Conservation (phyloP, 2,113 vertebrate species). For the Morone chrysops region DNA sequence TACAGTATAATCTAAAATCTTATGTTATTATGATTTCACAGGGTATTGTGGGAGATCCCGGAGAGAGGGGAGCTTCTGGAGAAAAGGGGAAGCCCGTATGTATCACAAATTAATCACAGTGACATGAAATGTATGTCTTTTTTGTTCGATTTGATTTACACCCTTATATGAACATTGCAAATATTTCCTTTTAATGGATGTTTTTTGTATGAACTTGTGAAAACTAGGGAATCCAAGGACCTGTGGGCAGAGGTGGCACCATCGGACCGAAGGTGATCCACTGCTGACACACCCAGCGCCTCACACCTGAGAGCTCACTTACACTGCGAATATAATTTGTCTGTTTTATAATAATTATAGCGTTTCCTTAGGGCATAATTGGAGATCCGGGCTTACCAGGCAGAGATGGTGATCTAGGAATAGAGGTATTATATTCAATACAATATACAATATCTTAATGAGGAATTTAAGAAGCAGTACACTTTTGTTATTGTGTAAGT, state of each 20-base stretch:
- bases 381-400: slow-evolving; percentile 85
- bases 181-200: neutral
- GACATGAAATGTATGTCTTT: neutral
- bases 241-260: slow-evolving; percentile 75
- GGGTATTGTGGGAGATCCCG: slow-evolving; percentile 87
- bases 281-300: neutral
- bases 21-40: slow-evolving; percentile 59
- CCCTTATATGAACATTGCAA: neutral
- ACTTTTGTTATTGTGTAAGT: neutral
- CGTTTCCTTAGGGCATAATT: slow-evolving; percentile 81
- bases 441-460: neutral
- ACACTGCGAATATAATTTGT: neutral
- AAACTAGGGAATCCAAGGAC: slow-evolving; percentile 81
- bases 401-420: slow-evolving; percentile 84
- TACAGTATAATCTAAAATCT: neutral
- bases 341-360: slow-evolving; percentile 11
- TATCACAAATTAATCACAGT: slow-evolving; percentile 29
- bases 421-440: slow-evolving; percentile 78
- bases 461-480: neutral
- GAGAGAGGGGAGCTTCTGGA: slow-evolving; percentile 81
- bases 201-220: slow-evolving; percentile 31
- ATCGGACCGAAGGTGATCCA: slow-evolving; percentile 79
- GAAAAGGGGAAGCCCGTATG: slow-evolving; percentile 85
- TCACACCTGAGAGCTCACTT: slow-evolving; percentile 1
- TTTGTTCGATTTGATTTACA: neutral